phyloP scores from a whole-genome alignment of 2,797 vertebrate species.

The Antrozous pallidus region DNA sequence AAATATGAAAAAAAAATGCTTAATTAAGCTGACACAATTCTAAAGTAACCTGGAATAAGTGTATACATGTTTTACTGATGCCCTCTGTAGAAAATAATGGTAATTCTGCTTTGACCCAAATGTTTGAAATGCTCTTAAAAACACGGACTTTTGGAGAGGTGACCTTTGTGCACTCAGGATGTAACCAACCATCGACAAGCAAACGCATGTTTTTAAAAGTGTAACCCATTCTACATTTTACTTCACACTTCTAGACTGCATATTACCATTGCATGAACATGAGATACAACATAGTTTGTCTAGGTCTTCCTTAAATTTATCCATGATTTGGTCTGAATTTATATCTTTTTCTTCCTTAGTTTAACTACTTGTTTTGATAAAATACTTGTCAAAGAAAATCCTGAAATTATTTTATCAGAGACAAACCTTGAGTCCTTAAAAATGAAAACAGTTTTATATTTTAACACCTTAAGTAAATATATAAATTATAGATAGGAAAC shows the following conservation, averaged over 20 bases:
- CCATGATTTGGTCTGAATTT: neutral
- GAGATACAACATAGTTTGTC: neutral
- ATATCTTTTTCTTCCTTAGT: neutral
- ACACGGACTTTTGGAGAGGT: neutral
- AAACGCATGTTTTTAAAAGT: neutral
- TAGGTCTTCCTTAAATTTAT: neutral
- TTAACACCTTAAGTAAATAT: neutral
- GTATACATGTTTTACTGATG: neutral
- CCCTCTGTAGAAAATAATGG: neutral
- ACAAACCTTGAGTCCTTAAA: neutral
- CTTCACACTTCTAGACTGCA: slow-evolving; percentile 3
- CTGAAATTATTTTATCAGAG: neutral
- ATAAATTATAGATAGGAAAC: neutral
- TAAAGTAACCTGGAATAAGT: neutral
- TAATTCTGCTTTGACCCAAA: neutral
- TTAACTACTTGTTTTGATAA: neutral
- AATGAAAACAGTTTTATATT: neutral
- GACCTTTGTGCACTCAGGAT: neutral
- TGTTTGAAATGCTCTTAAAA: neutral
- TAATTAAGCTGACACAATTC: neutral
- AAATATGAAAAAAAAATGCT: neutral
- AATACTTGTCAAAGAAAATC: neutral
- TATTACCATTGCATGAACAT: neutral
- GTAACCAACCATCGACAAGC: neutral
- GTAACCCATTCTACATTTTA: neutral